phyloP scores from a whole-genome alignment of 1,140 invertebrate species.

The Sesamia nonagrioides region DNA sequence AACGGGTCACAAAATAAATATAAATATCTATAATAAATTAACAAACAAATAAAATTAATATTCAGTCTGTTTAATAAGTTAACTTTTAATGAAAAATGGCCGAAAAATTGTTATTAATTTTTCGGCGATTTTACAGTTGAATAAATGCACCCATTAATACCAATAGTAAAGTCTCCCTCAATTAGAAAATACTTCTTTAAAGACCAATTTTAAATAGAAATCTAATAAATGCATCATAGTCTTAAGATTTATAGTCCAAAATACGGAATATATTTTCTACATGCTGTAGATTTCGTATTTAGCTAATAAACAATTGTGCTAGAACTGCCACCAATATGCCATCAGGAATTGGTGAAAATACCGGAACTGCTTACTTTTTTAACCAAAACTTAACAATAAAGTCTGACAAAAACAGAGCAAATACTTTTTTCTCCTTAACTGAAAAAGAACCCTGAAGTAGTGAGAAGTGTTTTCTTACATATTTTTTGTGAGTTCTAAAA shows the following conservation, averaged over 20 bases:
- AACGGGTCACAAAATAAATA: conserved; percentile 45
- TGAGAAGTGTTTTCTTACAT: background rate
- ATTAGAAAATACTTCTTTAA: conserved; percentile 21
- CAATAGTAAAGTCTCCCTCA: conserved; percentile 37
- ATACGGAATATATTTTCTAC: background rate
- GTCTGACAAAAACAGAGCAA: background rate
- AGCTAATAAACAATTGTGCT: background rate
- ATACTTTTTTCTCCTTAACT: background rate
- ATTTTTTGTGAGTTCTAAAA: background rate
- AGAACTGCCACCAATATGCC: background rate
- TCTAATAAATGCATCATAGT: conserved; percentile 19
- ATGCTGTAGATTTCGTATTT: background rate
- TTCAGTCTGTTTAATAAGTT: conserved; percentile 72
- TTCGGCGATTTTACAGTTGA: conserved; percentile 70
- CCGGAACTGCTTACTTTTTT: background rate
- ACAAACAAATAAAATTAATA: conserved; percentile 67
- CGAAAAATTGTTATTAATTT: conserved; percentile 66
- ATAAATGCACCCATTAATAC: conserved; percentile 51
- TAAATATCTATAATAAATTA: conserved; percentile 75
- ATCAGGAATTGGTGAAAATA: background rate
- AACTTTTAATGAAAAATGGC: conserved; percentile 69
- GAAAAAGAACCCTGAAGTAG: background rate
- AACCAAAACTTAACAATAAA: background rate
- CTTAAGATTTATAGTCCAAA: background rate
- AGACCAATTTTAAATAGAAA: conserved; percentile 4